phyloP scores from a whole-genome alignment of 1,140 invertebrate genomes.

The Wiebesia pumilae region DNA sequence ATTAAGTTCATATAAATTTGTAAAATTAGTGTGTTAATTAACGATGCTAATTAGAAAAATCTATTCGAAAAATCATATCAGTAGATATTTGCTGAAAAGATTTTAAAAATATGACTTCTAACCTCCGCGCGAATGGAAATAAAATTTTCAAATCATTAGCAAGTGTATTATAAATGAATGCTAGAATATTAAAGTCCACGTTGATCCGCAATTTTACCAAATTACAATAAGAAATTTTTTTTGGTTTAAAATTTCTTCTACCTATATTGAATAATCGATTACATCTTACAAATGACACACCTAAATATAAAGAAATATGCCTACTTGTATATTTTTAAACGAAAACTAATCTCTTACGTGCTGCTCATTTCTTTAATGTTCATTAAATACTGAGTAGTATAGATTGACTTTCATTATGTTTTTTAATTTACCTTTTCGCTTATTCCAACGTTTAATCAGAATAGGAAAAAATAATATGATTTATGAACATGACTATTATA shows the following conservation, averaged over 20 bases:
- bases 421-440: slow-evolving; percentile 1
- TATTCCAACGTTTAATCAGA: slow-evolving; percentile 13
- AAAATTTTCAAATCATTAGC: no score
- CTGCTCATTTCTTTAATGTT: slow-evolving; percentile 45
- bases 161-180: no score
- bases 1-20: not conserved
- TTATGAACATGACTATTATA: not conserved
- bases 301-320: slow-evolving; percentile 53
- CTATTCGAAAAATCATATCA: not conserved
- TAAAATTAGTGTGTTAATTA: not conserved
- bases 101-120: no score
- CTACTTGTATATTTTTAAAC: slow-evolving; percentile 58
- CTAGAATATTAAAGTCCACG: not conserved
- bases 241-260: slow-evolving; percentile 67
- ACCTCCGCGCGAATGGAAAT: no score
- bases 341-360: slow-evolving; percentile 57
- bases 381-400: slow-evolving; percentile 35
- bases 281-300: slow-evolving; percentile 56
- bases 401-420: slow-evolving; percentile 24
- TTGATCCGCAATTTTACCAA: slow-evolving; percentile 5
- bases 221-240: slow-evolving; percentile 58
- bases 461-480: slow-evolving; percentile 20
- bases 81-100: no score
- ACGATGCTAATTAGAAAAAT: not conserved
- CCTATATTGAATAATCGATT: slow-evolving; percentile 61